Evolutionary conservation across 2,113 vertebrate species (phyloP).

Genomic region (Marmota monax): DNA sequence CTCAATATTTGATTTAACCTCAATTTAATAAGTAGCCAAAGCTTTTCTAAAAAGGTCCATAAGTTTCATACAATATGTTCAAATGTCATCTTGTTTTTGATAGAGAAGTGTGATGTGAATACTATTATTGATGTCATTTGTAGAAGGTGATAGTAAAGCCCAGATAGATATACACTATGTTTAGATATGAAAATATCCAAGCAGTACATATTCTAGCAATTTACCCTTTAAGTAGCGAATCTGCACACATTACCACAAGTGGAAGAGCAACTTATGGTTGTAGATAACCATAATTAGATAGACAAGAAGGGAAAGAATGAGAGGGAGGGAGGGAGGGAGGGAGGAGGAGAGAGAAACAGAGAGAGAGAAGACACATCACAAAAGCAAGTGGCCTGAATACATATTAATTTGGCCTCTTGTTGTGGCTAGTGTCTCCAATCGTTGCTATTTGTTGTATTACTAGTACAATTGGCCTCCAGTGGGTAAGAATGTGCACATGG

Average conservation of each 20-base stretch:
- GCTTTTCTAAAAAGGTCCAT: not conserved
- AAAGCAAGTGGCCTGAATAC: not conserved
- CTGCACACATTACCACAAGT: not conserved
- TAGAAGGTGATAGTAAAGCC: not conserved
- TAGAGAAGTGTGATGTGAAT: accelerated
- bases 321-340: not conserved
- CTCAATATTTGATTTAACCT: not conserved
- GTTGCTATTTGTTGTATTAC: not conserved
- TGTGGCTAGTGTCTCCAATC: not conserved
- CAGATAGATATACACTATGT: not conserved
- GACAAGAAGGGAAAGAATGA: not conserved
- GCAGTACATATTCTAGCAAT: not conserved
- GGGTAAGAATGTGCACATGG: not conserved
- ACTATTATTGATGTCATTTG: not conserved
- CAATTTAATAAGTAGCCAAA: not conserved
- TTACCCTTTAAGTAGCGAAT: not conserved
- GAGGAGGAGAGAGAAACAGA: not conserved
- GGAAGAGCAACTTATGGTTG: not conserved
- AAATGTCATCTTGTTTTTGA: not conserved
- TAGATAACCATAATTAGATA: not conserved
- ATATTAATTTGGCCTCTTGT: not conserved
- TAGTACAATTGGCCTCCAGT: not conserved
- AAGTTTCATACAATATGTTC: not conserved
- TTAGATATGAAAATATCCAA: not conserved
- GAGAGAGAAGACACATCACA: not conserved